Base-by-base conservation (phyloP, 64 coral and sea anemone species). In the Montipora capricornis region DNA sequence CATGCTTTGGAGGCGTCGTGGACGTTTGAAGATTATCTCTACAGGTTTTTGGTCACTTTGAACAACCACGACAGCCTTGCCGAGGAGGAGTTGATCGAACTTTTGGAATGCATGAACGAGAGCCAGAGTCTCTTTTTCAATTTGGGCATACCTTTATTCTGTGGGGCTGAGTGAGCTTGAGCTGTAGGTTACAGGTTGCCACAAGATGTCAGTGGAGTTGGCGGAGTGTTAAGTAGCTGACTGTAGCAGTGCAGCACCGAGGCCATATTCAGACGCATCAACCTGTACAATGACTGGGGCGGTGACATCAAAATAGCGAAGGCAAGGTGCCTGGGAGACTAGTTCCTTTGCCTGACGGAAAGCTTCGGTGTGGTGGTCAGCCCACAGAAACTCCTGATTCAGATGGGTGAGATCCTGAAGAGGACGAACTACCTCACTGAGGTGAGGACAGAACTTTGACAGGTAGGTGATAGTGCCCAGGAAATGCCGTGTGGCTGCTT, bases 301-400 rank as follows among this genome's bases (percentile, higher is more conserved):
- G 7, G 14, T 82, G 10, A 82, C 45, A 15, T 82, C 87, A 77
- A 75, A 89, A 49, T 75, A 89, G 46, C 74, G 69, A 10, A 89
- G 19, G 49, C 75, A 80, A 17, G 92, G 84, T 26, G 86, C 75
- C 51, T 78, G 80, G 15, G 76, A 88, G 20, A 89, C 87, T 24
- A 94, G 77, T 16, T 88, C 61, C 59, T 94, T 94, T 19, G 78
- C 87, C 75, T 82, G n/a, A 5, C 20, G 7, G 68, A 94, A 94
- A 44, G 85, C 92, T 80, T 94, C 69, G 74, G 17, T 79, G 87
- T 88, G 92, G 75, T 94, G 92, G 6, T 94, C 79, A 61, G 79
- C 68, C 92, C 84, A 94, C 5, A 89, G 24, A 29, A 94, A 94
- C 47, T 89, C 47, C 80, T 88, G 62, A 20, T 93, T 66, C 1